These are phyloP conservation scores for Pararge aegeria DNA, from an alignment of 1,140 invertebrate genomes.

Conservation along the genomic window DNA sequence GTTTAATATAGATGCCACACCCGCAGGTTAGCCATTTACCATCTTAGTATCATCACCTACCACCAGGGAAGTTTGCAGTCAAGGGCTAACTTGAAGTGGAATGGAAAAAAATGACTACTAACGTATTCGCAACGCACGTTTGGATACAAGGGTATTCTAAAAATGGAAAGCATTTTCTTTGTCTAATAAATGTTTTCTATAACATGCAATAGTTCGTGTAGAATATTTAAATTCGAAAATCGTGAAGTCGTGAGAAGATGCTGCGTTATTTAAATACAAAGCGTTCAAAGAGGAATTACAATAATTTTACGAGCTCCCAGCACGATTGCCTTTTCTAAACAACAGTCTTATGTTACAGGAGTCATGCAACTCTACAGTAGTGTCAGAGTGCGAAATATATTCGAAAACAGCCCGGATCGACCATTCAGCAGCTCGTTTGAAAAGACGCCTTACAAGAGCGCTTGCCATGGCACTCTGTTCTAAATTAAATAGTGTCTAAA, in stretches of 20 bases:
- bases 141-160: too few species aligned
- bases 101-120: too few species aligned
- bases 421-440: slow-evolving; percentile 51
- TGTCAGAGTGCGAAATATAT: slow-evolving; percentile 60
- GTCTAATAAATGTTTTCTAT: background rate
- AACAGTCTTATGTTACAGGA: slow-evolving; percentile 42
- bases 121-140: too few species aligned
- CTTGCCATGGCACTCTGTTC: slow-evolving; percentile 45
- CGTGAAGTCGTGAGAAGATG: slow-evolving; percentile 29
- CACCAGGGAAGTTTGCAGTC: too few species aligned
- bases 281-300: slow-evolving; percentile 13
- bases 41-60: too few species aligned
- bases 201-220: background rate
- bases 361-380: slow-evolving; percentile 66
- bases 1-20: too few species aligned
- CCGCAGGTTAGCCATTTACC: too few species aligned
- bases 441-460: slow-evolving; percentile 42
- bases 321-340: slow-evolving; percentile 11
- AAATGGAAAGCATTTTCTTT: too few species aligned
- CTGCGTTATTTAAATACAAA: slow-evolving; percentile 31
- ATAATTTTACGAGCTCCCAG: slow-evolving; percentile 21
- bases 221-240: slow-evolving; percentile 18
- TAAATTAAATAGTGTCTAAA: slow-evolving; percentile 46
- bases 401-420: slow-evolving; percentile 48
- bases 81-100: too few species aligned